A percentile compares a stretch with the other conserved stretches of the same genome.
phyloP scores from a whole-genome alignment of 1,140 invertebrate genomes.

The Dendrolimus kikuchii region DNA sequence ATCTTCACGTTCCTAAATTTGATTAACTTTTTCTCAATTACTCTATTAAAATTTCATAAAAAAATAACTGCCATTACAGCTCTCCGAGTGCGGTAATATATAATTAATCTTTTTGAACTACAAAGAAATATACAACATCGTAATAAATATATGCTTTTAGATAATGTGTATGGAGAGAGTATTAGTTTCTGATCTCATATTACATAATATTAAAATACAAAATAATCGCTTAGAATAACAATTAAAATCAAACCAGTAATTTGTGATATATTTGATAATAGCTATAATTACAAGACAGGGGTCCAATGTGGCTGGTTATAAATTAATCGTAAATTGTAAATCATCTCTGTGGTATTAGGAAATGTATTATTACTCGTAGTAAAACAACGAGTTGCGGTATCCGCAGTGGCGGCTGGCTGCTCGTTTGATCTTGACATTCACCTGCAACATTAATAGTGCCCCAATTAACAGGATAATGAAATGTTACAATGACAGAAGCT shows the following conservation, averaged over 20 bases:
- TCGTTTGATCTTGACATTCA: slow-evolving; percentile 60
- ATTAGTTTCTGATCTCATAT: slow-evolving; percentile 1
- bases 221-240: slow-evolving; percentile 13
- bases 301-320: slow-evolving; percentile 16
- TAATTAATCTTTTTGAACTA: no score
- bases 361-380: slow-evolving; percentile 32
- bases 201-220: slow-evolving; percentile 11
- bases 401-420: slow-evolving; percentile 27
- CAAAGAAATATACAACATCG: no score
- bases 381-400: slow-evolving; percentile 18
- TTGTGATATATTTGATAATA: neutral
- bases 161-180: no score
- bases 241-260: neutral
- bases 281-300: slow-evolving; percentile 27
- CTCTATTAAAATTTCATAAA: no score
- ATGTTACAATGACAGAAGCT: neutral
- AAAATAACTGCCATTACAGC: no score
- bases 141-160: no score
- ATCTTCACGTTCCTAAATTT: no score
- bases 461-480: neutral
- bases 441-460: slow-evolving; percentile 24
- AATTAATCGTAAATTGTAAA: slow-evolving; percentile 23
- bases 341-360: slow-evolving; percentile 52
- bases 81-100: no score
- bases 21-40: no score